These are phyloP conservation scores for Heteronetta atricapilla DNA, from an alignment of 2,113 vertebrate genomes.

Conservation along the genomic window DNA sequence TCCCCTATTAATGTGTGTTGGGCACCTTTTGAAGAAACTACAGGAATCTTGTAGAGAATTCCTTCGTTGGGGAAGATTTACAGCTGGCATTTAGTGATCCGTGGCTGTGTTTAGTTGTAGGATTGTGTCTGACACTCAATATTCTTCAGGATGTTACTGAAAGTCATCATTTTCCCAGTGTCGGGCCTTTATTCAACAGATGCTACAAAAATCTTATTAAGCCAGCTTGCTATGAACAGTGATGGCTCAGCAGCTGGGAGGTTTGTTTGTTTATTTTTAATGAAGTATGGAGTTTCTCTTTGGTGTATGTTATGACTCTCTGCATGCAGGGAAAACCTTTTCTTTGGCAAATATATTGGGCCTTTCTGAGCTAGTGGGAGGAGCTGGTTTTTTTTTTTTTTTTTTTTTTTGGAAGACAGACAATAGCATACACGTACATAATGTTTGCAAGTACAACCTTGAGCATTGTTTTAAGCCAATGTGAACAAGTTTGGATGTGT, in stretches of 20 bases:
- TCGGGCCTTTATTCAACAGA: background rate
- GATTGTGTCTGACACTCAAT: background rate
- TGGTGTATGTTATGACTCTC: background rate
- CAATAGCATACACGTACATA: accelerated
- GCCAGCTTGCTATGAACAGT: background rate
- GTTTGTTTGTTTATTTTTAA: slow-evolving; percentile 7
- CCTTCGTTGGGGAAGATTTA: background rate
- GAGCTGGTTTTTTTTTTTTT: background rate
- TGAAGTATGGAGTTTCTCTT: background rate
- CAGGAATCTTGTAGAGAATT: background rate
- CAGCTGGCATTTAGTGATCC: background rate
- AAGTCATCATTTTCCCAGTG: background rate
- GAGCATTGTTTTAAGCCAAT: background rate
- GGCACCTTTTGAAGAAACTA: background rate
- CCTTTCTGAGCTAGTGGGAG: background rate
- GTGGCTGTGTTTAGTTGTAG: background rate
- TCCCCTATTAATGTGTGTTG: background rate
- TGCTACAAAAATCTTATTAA: background rate
- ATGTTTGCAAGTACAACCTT: background rate
- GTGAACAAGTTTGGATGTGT: background rate
- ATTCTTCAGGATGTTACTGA: background rate
- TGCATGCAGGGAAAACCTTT: background rate
- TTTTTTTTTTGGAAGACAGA: background rate
- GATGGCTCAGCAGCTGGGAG: background rate
- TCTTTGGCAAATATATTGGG: background rate